These are phyloP conservation scores for Rhabdomys dilectus DNA, from an alignment of 2,113 vertebrate genomes.

Conservation along the genomic window DNA sequence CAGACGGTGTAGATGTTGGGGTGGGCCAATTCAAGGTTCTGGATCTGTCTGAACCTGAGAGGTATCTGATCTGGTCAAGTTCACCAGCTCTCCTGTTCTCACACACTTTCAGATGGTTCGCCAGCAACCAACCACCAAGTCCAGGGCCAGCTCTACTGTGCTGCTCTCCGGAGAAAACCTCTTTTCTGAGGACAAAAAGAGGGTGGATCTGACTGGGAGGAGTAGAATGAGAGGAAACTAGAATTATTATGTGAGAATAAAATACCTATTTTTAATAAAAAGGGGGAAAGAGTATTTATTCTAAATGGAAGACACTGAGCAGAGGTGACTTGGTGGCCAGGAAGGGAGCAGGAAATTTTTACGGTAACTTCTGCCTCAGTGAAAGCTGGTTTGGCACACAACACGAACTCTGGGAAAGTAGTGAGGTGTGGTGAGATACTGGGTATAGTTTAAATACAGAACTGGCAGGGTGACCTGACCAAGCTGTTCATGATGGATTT, in stretches of 20 bases:
- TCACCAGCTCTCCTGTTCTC: too few species aligned
- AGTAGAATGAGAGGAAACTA: not conserved
- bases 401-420: not conserved
- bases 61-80: too few species aligned
- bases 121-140: too few species aligned
- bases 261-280: not conserved
- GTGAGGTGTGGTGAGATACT: not conserved
- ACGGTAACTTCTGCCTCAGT: not conserved
- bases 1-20: too few species aligned
- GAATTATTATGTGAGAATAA: not conserved
- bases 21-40: too few species aligned
- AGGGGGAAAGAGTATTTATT: not conserved
- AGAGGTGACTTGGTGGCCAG: not conserved
- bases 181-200: not conserved
- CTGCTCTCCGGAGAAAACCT: not conserved
- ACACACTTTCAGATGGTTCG: too few species aligned
- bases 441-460: not conserved
- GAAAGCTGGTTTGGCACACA: not conserved
- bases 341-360: not conserved
- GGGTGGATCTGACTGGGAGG: not conserved
- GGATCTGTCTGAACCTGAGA: too few species aligned
- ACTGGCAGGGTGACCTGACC: not conserved
- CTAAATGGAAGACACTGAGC: not conserved
- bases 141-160: too few species aligned
- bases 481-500: not conserved